Conservation (phyloP, 2,797 vertebrate genomes). For the Crenichthys baileyi region DNA sequence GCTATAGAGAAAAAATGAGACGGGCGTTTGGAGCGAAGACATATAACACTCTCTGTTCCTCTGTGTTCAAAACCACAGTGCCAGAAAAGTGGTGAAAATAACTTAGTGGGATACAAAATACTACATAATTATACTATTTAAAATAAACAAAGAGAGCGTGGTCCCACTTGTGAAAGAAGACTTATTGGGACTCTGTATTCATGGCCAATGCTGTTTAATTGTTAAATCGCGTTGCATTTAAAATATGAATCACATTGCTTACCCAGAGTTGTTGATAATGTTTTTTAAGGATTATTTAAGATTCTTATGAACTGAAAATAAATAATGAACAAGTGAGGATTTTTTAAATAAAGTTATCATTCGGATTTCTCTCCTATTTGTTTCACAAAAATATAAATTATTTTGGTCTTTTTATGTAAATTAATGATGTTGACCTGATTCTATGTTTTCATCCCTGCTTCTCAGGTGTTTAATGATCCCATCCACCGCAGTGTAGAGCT, state of each 20-base stretch:
- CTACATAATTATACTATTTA: not conserved
- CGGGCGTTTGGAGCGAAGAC: no score
- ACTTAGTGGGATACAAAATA: not conserved
- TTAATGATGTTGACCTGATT: accelerated
- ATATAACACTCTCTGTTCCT: not conserved
- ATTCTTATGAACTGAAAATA: not conserved
- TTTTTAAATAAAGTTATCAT: no score
- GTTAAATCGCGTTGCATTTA: not conserved
- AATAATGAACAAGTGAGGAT: no score
- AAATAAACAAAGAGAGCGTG: not conserved
- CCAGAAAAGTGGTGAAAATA: not conserved
- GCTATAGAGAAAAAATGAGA: no score
- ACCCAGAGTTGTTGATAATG: not conserved
- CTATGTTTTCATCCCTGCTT: not conserved
- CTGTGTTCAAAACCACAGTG: not conserved
- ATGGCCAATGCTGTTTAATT: not conserved
- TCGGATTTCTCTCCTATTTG: not conserved
- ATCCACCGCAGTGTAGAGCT: slow-evolving; percentile 93
- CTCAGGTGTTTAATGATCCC: slow-evolving; percentile 94
- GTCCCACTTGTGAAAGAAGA: not conserved
- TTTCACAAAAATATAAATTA: not conserved
- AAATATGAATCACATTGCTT: not conserved
- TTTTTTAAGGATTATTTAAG: not conserved
- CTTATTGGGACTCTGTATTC: not conserved
- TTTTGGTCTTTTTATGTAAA: not conserved